phyloP scores from a whole-genome alignment of 2,113 vertebrate species.

The Phaethon lepturus region DNA sequence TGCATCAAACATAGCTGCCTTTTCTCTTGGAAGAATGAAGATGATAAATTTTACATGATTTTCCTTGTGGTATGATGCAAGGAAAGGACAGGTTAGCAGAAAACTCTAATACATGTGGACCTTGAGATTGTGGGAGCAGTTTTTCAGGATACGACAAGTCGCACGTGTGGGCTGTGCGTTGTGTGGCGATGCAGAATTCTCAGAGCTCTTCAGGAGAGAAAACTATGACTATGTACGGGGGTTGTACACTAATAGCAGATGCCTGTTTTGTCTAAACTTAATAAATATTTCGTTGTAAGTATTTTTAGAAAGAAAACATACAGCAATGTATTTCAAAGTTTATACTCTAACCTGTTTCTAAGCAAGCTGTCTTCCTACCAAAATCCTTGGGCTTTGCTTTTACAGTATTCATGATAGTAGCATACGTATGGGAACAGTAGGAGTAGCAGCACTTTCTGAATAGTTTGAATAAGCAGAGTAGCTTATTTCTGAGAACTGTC shows the following conservation, averaged over 20 bases:
- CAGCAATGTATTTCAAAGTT: neutral
- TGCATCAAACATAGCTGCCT: neutral
- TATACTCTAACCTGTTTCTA: neutral
- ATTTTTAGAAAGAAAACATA: neutral
- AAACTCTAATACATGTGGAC: neutral
- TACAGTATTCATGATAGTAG: neutral
- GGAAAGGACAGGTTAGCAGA: neutral
- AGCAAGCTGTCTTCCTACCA: neutral
- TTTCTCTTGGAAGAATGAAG: neutral
- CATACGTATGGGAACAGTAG: neutral
- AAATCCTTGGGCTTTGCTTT: neutral
- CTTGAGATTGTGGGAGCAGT: neutral
- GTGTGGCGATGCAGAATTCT: neutral
- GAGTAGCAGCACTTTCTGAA: neutral
- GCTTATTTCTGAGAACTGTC: neutral
- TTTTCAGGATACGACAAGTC: neutral
- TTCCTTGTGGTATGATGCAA: neutral
- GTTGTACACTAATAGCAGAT: neutral
- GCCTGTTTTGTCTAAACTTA: conserved; percentile 34
- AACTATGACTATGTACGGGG: neutral
- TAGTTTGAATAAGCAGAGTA: neutral
- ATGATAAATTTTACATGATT: neutral
- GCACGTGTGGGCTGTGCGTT: neutral
- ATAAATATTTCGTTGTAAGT: conserved; percentile 24
- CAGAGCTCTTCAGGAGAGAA: neutral